phyloP scores from a whole-genome alignment of 2,797 vertebrate genomes.

The Parauchenoglanis ngamensis region DNA sequence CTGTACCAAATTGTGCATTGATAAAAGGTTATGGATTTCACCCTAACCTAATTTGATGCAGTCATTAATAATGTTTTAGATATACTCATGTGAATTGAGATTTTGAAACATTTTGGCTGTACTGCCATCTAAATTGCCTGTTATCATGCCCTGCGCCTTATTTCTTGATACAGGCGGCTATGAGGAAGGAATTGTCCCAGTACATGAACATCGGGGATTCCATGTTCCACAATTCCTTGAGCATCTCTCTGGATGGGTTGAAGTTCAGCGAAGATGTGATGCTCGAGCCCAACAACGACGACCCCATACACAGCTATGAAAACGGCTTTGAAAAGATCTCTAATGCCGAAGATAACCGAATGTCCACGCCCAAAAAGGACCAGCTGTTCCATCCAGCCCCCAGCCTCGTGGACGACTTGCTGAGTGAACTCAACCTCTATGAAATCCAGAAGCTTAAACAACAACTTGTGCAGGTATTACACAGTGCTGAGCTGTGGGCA shows the following conservation, averaged over 20 bases:
- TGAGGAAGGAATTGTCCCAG: constrained; percentile 95
- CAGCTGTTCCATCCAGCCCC: constrained; percentile 85
- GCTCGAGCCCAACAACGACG: constrained; percentile 83
- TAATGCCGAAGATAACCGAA: constrained; percentile 74
- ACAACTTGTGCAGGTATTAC: constrained; percentile 88
- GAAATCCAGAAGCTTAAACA: constrained; percentile 99
- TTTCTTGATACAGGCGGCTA: constrained; percentile 68
- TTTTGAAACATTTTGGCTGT: neutral
- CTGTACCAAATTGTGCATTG: neutral
- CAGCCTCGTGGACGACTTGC: constrained; percentile 93
- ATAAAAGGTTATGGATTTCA: neutral
- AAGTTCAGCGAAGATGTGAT: constrained; percentile 77
- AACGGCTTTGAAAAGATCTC: constrained; percentile 80
- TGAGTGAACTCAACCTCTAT: constrained; percentile 96
- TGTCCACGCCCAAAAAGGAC: constrained; percentile 79
- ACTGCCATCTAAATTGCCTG: neutral
- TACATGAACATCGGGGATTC: constrained; percentile 95
- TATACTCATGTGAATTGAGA: neutral
- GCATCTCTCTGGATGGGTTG: constrained; percentile 78
- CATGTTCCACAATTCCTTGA: constrained; percentile 76
- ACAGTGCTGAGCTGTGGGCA: neutral
- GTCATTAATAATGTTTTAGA: neutral
- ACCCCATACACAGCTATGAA: constrained; percentile 88
- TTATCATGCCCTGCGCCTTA: neutral
- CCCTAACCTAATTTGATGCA: neutral